A percentile compares a stretch with the other conserved stretches of the same genome.
Conservation (phyloP, 2,797 vertebrate genomes). For the Hypotaenidia okinawae region DNA sequence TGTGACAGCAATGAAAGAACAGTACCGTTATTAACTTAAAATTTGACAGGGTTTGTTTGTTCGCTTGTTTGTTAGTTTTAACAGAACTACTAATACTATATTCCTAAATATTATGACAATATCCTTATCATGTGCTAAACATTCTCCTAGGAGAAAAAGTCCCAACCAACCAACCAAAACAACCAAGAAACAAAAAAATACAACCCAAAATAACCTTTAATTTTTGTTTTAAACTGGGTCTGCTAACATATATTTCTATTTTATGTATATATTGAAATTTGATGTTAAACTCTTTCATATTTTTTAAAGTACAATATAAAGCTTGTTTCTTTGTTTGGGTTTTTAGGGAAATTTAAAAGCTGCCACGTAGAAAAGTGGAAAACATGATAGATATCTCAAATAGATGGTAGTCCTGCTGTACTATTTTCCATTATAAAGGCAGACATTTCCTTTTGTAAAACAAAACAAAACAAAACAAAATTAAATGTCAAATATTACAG, state of each 20-base stretch:
- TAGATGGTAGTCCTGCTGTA: neutral
- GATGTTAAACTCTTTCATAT: neutral
- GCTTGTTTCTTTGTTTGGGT: rapidly evolving
- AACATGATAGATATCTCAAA: neutral
- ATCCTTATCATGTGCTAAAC: neutral
- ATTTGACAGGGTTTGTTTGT: neutral
- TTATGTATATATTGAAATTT: neutral
- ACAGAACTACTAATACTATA: neutral
- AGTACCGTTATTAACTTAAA: neutral
- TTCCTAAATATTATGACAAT: neutral
- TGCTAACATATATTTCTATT: neutral
- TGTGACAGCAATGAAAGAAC: neutral
- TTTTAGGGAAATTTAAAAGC: neutral
- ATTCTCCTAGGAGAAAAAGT: neutral
- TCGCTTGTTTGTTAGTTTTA: neutral
- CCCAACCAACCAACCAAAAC: neutral
- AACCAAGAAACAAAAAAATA: neutral
- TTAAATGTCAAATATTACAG: neutral
- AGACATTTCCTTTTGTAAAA: neutral
- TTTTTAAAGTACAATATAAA: neutral
- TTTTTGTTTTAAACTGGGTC: neutral
- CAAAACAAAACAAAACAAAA: no score
- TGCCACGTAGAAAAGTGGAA: neutral
- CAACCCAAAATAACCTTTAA: no score
- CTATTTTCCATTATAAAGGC: neutral